A percentile compares a stretch with the other conserved stretches of the same genome.
Evolutionary conservation across 1,140 invertebrate genomes (phyloP).

Genomic region (Hestina assimilis): DNA sequence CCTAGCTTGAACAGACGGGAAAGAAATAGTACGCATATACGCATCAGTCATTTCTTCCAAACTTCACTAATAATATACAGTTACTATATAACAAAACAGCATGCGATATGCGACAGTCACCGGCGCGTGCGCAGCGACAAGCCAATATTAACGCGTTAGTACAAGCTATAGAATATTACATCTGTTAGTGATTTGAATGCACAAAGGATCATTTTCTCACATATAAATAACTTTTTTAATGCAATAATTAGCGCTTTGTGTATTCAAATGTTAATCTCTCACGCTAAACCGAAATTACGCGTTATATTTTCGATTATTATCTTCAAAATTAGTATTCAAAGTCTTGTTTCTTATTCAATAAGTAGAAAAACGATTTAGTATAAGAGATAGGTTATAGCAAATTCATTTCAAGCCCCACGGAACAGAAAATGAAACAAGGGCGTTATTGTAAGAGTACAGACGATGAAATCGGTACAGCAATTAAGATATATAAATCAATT

Average conservation of each 20-base stretch:
- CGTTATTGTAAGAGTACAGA: not conserved
- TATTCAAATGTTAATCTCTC: conserved; percentile 6
- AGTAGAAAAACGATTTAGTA: not conserved
- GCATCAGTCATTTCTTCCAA: conserved; percentile 77
- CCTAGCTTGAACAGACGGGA: conserved; percentile 77
- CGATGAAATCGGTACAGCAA: conserved; percentile 8
- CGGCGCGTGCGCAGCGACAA: conserved; percentile 3
- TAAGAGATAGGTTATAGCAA: conserved; percentile 6
- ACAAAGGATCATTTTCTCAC: not conserved
- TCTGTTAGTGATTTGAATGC: conserved; percentile 1
- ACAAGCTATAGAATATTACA: not conserved
- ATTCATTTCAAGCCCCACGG: conserved; percentile 5
- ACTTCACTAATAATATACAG: conserved; percentile 25
- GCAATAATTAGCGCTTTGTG: not conserved
- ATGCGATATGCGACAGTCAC: conserved; percentile 15
- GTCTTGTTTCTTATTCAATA: not conserved
- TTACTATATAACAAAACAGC: conserved; percentile 17
- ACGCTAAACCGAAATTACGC: not conserved
- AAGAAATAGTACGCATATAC: conserved; percentile 74
- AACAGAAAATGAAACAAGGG: not conserved
- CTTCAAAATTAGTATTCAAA: not conserved
- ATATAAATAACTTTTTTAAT: not conserved
- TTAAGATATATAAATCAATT: not conserved
- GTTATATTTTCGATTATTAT: too few species aligned
- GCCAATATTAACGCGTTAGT: not conserved